Conservation (phyloP, 2,113 vertebrate genomes). For the Dissostichus mawsoni region DNA sequence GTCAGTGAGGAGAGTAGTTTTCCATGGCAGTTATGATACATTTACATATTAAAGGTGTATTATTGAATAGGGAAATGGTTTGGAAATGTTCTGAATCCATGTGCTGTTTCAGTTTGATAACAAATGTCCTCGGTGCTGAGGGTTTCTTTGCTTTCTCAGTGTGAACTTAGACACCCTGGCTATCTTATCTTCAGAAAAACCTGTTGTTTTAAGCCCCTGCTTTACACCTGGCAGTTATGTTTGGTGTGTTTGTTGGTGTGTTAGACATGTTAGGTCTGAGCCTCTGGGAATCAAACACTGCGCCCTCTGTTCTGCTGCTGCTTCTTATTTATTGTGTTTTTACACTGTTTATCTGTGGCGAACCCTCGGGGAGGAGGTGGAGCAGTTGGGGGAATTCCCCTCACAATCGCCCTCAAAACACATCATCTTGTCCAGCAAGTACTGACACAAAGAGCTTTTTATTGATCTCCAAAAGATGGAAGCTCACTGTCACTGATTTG, state of each 20-base stretch:
- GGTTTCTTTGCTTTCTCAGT: not conserved
- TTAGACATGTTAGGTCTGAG: constrained; percentile 22
- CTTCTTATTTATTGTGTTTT: constrained; percentile 31
- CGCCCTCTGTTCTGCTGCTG: constrained; percentile 3
- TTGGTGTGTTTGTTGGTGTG: constrained; percentile 5
- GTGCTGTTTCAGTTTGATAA: not conserved
- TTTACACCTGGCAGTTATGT: not conserved
- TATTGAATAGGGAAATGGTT: not conserved
- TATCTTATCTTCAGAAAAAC: constrained; percentile 46
- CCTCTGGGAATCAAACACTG: not conserved
- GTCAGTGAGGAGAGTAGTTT: not conserved
- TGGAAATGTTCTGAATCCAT: not conserved
- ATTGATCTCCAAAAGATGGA: constrained; percentile 16
- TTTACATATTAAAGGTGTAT: not conserved
- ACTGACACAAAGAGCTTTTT: not conserved
- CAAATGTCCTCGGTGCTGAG: constrained; percentile 8
- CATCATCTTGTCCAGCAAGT: constrained; percentile 2
- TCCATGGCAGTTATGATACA: not conserved
- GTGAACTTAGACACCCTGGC: constrained; percentile 47
- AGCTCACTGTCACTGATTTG: not conserved
- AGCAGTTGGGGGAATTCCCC: constrained; percentile 55
- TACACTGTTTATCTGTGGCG: constrained; percentile 47
- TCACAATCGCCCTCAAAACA: constrained; percentile 42
- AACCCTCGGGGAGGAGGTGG: constrained; percentile 52
- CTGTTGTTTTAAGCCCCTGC: constrained; percentile 63